phyloP scores from a whole-genome alignment of 2,113 vertebrate species.

The Tylochromis polylepis region DNA sequence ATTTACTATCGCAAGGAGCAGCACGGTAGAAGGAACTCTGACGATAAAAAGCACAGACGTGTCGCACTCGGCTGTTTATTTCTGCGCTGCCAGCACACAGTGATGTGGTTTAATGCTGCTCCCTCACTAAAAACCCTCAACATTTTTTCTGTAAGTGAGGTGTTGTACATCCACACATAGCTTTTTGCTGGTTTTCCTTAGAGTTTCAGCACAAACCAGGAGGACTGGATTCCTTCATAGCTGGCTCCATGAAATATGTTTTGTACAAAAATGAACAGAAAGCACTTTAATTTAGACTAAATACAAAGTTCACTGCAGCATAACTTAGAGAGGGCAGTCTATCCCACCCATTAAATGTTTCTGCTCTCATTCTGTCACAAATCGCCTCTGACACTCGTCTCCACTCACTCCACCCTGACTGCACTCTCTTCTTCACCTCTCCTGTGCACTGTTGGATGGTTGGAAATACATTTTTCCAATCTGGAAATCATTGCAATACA shows the following conservation, averaged over 20 bases:
- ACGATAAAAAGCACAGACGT: fast-evolving
- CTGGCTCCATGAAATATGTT: background rate
- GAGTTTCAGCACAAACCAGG: background rate
- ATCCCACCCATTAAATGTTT: background rate
- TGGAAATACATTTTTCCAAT: background rate
- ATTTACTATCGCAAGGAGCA: conserved; percentile 1
- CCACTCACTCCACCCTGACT: background rate
- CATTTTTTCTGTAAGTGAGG: background rate
- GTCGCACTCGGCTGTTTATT: conserved; percentile 62
- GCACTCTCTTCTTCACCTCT: fast-evolving
- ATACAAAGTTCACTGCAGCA: fast-evolving
- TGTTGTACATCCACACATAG: background rate
- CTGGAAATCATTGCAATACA: background rate
- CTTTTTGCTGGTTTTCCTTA: background rate
- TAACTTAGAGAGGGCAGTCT: background rate
- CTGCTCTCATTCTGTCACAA: background rate
- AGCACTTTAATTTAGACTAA: background rate
- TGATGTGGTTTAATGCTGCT: conserved; percentile 39
- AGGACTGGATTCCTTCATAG: background rate
- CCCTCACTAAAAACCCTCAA: conserved; percentile 33
- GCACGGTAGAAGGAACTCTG: conserved; percentile 4
- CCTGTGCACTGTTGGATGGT: background rate
- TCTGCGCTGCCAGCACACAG: conserved; percentile 65
- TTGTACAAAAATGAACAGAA: background rate
- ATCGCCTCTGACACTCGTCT: fast-evolving